Base-by-base conservation (phyloP, 2,888 invertebrate genomes). In the Sussaba pulchella region DNA sequence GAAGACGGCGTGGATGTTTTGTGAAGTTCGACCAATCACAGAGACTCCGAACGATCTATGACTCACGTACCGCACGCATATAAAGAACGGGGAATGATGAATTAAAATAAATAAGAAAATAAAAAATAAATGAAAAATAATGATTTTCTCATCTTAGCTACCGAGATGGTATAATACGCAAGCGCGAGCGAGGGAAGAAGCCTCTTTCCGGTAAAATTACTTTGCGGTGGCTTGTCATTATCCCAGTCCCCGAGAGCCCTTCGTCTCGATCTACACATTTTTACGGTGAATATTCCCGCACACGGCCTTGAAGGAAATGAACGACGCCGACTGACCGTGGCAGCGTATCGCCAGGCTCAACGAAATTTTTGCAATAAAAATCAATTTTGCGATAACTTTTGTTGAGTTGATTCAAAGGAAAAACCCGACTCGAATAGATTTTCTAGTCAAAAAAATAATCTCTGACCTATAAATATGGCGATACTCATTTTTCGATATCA, bases 171-270 rank as follows among this genome's bases (percentile, higher is more conserved):
- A 66, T 84, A 84, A 83, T 82, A n/a, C n/a, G 70, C 66, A 43
- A 43, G 59, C 74, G 80, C 69, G 61, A 82, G 74, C 70, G 82
- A 76, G 59, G 64, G 81, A 74, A 79, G 78, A 78, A 81, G 71
- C 82, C 78, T 82, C 84, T 84, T 84, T 83, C 78, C 81, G 76
- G 82, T 83, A 83, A 84, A 84, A 84, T 84, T 83, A 84, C 84
- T 84, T 83, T 84, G 84, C 84, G 84, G 84, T 83, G 82, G 83
- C 82, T 84, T 82, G 83, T 84, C 84, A 84, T 84, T 84, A 84
- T 83, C 82, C 78, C 73, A 61, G 67, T 76, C 75, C 67, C 59
- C 71, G 75, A 67, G 79, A 72, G 85, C 83, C 82, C 83, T 86
- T 86, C 85, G 87, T 83, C 83, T 78, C 83, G 54, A 69, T 72